Conservation (phyloP, 1,140 invertebrate genomes). For the Drosophila littoralis region DNA sequence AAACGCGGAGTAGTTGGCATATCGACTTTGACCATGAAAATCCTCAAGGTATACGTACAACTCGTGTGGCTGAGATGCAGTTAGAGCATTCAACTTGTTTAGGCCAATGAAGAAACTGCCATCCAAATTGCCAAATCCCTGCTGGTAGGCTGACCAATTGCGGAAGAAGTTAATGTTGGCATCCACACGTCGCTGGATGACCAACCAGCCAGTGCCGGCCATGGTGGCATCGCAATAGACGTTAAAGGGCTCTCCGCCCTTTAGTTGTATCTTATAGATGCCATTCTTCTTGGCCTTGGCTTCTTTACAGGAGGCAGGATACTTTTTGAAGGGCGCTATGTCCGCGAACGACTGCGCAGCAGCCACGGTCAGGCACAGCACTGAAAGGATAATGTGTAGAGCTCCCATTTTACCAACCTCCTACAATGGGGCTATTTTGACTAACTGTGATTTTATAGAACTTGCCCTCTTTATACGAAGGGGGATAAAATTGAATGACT, state of each 20-base stretch:
- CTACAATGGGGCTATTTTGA: neutral
- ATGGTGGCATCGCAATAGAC: conserved; percentile 42
- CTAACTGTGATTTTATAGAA: conserved; percentile 7
- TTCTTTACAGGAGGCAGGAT: conserved; percentile 26
- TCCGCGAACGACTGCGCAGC: neutral
- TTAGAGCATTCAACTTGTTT: conserved; percentile 24
- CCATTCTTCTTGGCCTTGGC: conserved; percentile 48
- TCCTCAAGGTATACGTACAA: conserved; percentile 43
- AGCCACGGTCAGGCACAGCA: conserved; percentile 18
- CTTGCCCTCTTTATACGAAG: conserved; percentile 6
- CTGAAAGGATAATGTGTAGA: neutral
- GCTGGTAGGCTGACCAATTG: conserved; percentile 35
- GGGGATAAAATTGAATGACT: neutral
- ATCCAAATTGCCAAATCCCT: conserved; percentile 39
- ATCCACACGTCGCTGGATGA: conserved; percentile 47
- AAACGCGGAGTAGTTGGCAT: conserved; percentile 31
- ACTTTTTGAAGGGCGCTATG: conserved; percentile 23
- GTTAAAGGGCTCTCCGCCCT: conserved; percentile 17
- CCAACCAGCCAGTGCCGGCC: conserved; percentile 37
- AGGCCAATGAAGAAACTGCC: conserved; percentile 42
- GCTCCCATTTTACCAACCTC: conserved; percentile 10
- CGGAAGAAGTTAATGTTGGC: conserved; percentile 40
- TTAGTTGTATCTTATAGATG: conserved; percentile 35
- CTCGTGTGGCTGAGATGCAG: conserved; percentile 5
- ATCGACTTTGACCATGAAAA: conserved; percentile 25